A percentile compares a stretch with the other conserved stretches of the same genome.
Evolutionary conservation across 2,888 invertebrate species (phyloP).

Genomic region (Ophraella communa): DNA sequence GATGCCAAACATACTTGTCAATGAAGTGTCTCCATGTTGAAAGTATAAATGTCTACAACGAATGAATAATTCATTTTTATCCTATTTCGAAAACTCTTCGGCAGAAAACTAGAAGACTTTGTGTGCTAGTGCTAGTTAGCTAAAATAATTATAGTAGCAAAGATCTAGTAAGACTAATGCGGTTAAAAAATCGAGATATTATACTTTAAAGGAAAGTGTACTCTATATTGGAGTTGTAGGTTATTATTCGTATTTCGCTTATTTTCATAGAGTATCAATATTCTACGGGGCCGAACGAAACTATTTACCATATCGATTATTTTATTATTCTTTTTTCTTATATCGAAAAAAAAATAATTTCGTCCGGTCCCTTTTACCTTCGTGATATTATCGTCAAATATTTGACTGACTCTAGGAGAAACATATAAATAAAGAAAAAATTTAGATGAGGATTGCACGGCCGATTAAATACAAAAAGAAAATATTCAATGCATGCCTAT

Average conservation of each 20-base stretch:
- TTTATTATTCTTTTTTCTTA: background rate
- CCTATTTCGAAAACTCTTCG: background rate
- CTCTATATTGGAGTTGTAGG: constrained; percentile 50
- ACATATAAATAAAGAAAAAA: too few relatives aligned
- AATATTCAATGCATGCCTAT: constrained; percentile 44
- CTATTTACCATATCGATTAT: background rate
- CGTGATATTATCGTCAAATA: constrained; percentile 57
- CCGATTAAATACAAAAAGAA: constrained; percentile 49
- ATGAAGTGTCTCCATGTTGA: background rate
- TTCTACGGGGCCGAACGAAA: constrained; percentile 34
- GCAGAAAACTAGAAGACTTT: constrained; percentile 4
- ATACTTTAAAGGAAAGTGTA: constrained; percentile 51
- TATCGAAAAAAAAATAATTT: constrained; percentile 4
- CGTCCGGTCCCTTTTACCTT: constrained; percentile 40
- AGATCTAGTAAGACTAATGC: constrained; percentile 25
- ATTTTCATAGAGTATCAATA: constrained; percentile 38
- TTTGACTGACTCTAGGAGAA: constrained; percentile 56
- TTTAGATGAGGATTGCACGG: constrained; percentile 55
- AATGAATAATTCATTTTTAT: constrained; percentile 3
- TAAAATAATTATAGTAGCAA: too few relatives aligned
- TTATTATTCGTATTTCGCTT: constrained; percentile 43
- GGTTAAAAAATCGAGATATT: constrained; percentile 51
- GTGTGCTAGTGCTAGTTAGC: background rate
- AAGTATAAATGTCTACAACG: background rate
- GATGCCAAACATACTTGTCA: too few relatives aligned